Evolutionary conservation across 2,113 vertebrate species (phyloP).

Genomic region (Channa argus): DNA sequence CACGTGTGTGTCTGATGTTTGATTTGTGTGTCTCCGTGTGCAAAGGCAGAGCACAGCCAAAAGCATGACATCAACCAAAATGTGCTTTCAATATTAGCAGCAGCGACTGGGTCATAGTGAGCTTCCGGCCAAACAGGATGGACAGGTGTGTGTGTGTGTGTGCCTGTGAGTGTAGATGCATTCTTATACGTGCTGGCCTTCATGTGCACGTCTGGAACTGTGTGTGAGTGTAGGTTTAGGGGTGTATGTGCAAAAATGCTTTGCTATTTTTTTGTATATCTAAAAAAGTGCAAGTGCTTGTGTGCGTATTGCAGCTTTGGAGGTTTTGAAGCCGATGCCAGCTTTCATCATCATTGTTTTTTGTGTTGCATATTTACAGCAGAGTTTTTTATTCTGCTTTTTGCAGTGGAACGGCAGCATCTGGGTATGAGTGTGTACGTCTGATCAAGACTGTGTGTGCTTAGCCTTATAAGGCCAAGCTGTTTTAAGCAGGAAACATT

Average conservation of each 20-base stretch:
- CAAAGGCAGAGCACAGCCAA: constrained; percentile 30
- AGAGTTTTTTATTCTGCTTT: constrained; percentile 39
- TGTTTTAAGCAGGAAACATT: constrained; percentile 63
- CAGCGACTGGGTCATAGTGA: constrained; percentile 31
- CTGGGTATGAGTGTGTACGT: constrained; percentile 9
- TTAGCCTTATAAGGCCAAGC: constrained; percentile 67
- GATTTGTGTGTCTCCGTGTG: constrained; percentile 26
- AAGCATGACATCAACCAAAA: constrained; percentile 59
- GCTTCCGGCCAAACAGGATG: constrained; percentile 44
- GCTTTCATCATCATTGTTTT: constrained; percentile 51
- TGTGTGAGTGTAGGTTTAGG: background rate
- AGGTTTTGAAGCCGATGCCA: constrained; percentile 45
- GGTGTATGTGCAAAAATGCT: background rate
- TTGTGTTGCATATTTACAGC: constrained; percentile 44
- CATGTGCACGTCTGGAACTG: background rate
- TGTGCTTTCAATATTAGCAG: constrained; percentile 51
- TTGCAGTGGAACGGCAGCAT: constrained; percentile 45
- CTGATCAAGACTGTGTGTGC: constrained; percentile 20
- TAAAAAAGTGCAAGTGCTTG: background rate
- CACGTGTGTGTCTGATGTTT: constrained; percentile 14
- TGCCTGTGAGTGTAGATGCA: background rate
- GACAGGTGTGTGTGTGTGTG: constrained; percentile 6
- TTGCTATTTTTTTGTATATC: background rate
- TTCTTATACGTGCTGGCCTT: background rate
- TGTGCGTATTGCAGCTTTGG: constrained; percentile 8